Conservation (phyloP, 2,888 invertebrate genomes). For the Parnassius orleans region DNA sequence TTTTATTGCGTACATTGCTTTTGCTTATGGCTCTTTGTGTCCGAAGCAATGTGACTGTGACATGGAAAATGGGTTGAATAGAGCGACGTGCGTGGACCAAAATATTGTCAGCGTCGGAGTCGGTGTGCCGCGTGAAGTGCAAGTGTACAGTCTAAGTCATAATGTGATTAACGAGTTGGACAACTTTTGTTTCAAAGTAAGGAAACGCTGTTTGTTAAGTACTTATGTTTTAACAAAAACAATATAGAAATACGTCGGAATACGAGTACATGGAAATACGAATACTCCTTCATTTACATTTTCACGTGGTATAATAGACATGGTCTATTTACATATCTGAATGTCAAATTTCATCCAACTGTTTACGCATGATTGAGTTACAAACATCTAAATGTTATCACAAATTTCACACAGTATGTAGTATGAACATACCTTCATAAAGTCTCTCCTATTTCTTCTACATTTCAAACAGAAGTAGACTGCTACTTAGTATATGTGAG, state of each 20-base stretch:
- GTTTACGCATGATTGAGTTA: no score
- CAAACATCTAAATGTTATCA: no score
- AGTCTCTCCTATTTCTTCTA: no score
- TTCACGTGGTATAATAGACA: no score
- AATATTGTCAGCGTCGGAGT: conserved; percentile 81
- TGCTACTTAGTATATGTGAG: no score
- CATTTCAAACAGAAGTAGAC: no score
- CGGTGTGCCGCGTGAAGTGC: conserved; percentile 80
- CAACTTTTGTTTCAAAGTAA: conserved; percentile 82
- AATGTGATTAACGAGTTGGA: conserved; percentile 83
- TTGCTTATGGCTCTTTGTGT: conserved; percentile 50
- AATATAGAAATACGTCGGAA: neutral
- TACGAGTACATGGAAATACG: no score
- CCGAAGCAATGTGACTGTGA: conserved; percentile 81
- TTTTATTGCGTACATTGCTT: conserved; percentile 38
- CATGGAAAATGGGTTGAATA: conserved; percentile 67
- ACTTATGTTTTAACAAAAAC: neutral
- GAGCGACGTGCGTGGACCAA: conserved; percentile 78
- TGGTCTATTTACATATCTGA: no score
- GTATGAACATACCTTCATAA: no score
- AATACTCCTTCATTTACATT: no score
- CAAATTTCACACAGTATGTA: no score
- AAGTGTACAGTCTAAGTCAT: conserved; percentile 82
- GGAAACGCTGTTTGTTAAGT: conserved; percentile 3
- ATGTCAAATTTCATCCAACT: no score